A percentile compares a stretch with the other conserved stretches of the same genome.
Conservation (phyloP, 2,797 vertebrate species). For the Dallia pectoralis region DNA sequence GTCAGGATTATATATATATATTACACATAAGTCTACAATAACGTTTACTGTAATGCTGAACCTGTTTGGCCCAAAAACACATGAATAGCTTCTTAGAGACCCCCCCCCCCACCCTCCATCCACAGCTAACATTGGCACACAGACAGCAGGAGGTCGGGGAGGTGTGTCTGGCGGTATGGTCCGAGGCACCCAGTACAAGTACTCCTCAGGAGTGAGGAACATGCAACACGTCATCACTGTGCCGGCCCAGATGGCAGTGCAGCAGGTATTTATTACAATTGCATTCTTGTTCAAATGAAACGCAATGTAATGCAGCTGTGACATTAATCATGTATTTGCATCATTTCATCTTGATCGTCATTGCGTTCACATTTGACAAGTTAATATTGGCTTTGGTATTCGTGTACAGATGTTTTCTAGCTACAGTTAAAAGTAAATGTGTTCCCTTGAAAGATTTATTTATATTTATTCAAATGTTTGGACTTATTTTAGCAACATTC, state of each 20-base stretch:
- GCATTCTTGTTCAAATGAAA: not conserved
- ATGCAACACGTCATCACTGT: slow-evolving; percentile 71
- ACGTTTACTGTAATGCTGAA: not conserved
- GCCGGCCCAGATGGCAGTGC: slow-evolving; percentile 54
- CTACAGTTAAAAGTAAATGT: no score
- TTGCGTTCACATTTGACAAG: no score
- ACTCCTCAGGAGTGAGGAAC: slow-evolving; percentile 77
- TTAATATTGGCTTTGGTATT: no score
- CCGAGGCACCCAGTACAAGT: slow-evolving; percentile 81
- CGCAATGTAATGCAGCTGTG: not conserved
- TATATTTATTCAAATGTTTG: no score
- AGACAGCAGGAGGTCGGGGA: slow-evolving; percentile 80
- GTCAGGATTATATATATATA: slow-evolving; percentile 63
- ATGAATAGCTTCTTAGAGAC: not conserved
- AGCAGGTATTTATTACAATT: slow-evolving; percentile 68
- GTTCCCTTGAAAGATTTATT: no score
- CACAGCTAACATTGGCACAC: slow-evolving; percentile 93
- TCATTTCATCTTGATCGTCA: not conserved
- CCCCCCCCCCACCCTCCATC: not conserved
- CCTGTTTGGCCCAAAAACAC: no score
- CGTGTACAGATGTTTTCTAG: no score
- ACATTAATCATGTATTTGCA: not conserved
- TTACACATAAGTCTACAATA: not conserved
- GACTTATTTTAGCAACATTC: no score
- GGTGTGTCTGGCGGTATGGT: slow-evolving; percentile 58